Conservation (phyloP, 2,113 vertebrate species). For the Pollimyrus isidori region DNA sequence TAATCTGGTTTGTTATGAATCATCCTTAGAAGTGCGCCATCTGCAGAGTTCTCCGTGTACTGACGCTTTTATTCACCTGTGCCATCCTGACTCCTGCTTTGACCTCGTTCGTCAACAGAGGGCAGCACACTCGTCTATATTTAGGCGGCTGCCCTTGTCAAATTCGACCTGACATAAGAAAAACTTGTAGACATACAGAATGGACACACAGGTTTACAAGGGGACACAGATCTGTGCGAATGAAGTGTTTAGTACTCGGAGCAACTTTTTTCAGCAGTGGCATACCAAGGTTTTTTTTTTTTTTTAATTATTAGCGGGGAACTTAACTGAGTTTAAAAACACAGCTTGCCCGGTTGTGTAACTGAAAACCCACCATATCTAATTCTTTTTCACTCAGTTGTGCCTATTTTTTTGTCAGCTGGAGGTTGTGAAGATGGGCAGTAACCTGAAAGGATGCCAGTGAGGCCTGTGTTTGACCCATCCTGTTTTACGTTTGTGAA, state of each 20-base stretch:
- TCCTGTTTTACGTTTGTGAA: background rate
- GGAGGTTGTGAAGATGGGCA: background rate
- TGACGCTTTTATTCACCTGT: background rate
- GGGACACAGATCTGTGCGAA: background rate
- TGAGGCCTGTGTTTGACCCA: background rate
- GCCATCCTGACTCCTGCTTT: background rate
- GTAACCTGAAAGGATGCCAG: background rate
- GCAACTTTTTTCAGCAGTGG: background rate
- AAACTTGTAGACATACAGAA: background rate
- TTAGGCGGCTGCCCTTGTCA: constrained; percentile 16
- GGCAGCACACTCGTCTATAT: constrained; percentile 10
- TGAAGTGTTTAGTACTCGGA: background rate
- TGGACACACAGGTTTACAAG: background rate
- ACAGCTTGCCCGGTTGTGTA: background rate
- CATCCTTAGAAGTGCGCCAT: background rate
- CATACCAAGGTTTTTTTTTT: background rate
- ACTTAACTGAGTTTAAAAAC: background rate
- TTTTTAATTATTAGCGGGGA: background rate
- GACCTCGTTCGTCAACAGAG: constrained; percentile 15
- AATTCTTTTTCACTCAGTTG: background rate
- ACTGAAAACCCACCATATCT: background rate
- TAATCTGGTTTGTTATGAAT: background rate
- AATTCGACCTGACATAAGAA: background rate
- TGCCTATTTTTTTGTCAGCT: background rate
- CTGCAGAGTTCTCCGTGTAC: background rate